These are phyloP conservation scores for Zygogramma bicolorata DNA, from an alignment of 2,888 invertebrate genomes.

Conservation along the genomic window DNA sequence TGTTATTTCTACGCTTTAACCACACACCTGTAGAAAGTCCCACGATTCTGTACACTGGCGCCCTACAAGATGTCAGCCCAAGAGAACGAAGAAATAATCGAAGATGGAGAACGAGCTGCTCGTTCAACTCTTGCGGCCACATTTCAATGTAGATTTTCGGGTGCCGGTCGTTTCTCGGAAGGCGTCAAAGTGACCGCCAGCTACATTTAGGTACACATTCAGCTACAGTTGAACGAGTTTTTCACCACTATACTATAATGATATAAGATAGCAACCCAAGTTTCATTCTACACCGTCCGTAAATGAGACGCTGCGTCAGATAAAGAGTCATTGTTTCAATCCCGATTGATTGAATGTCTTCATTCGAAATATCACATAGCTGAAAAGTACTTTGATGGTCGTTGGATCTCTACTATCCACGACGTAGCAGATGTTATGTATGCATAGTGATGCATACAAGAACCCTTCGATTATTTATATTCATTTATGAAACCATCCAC, in stretches of 20 bases:
- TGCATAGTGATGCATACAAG: too few relatives aligned
- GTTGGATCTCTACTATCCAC: too few relatives aligned
- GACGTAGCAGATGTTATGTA: too few relatives aligned
- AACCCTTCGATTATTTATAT: too few relatives aligned
- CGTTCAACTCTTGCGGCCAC: slow-evolving; percentile 42
- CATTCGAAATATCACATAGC: too few relatives aligned
- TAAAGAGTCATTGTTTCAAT: too few relatives aligned
- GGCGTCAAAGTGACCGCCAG: slow-evolving; percentile 61
- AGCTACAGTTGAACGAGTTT: slow-evolving; percentile 6
- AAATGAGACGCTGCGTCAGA: neutral
- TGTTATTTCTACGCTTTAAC: too few relatives aligned
- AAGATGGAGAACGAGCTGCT: neutral
- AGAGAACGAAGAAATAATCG: neutral
- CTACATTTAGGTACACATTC: slow-evolving; percentile 18
- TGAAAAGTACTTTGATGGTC: too few relatives aligned
- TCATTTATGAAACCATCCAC: too few relatives aligned
- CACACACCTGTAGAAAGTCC: neutral
- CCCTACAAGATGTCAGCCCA: neutral
- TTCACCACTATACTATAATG: neutral
- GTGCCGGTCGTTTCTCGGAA: slow-evolving; percentile 60
- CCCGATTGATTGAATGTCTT: too few relatives aligned
- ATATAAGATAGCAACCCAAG: neutral
- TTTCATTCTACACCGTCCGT: neutral
- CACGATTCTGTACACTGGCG: neutral
- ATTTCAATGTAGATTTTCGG: slow-evolving; percentile 59